Evolutionary conservation across 1,140 invertebrate genomes (phyloP).

Genomic region (Bombus terrestris): DNA sequence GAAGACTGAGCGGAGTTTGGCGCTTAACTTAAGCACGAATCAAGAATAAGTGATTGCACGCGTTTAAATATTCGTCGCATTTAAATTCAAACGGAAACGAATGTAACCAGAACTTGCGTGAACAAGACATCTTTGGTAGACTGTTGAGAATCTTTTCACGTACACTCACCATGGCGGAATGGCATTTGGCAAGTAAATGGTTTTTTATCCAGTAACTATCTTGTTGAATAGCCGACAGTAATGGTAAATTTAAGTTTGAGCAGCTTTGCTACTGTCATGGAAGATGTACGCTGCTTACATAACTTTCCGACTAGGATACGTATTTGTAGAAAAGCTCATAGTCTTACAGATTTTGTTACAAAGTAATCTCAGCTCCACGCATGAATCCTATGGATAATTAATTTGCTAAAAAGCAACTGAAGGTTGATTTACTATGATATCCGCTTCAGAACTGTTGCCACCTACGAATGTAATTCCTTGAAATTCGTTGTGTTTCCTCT

Average conservation of each 20-base stretch:
- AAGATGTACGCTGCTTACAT: not conserved
- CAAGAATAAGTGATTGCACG: slow-evolving; percentile 20
- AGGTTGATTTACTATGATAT: too few species aligned
- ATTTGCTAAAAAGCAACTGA: too few species aligned
- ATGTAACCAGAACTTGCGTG: not conserved
- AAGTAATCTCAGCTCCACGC: too few species aligned
- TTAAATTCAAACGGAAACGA: slow-evolving; percentile 17
- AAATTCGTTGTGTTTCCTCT: not conserved
- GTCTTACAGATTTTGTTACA: not conserved
- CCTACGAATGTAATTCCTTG: too few species aligned
- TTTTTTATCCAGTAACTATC: not conserved
- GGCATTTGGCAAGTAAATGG: slow-evolving; percentile 17
- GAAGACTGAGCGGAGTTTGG: not conserved
- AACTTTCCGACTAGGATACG: not conserved
- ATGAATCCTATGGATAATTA: too few species aligned
- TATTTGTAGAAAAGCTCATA: not conserved
- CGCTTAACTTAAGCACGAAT: slow-evolving; percentile 14
- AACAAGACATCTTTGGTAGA: not conserved
- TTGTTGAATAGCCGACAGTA: not conserved
- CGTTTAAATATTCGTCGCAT: slow-evolving; percentile 21
- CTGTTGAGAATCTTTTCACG: slow-evolving; percentile 22
- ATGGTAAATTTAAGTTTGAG: not conserved
- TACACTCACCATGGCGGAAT: not conserved
- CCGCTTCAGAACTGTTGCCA: too few species aligned
- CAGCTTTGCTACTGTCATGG: not conserved